Conservation (phyloP, 1,140 invertebrate species). For the Luehdorfia chinensis region DNA sequence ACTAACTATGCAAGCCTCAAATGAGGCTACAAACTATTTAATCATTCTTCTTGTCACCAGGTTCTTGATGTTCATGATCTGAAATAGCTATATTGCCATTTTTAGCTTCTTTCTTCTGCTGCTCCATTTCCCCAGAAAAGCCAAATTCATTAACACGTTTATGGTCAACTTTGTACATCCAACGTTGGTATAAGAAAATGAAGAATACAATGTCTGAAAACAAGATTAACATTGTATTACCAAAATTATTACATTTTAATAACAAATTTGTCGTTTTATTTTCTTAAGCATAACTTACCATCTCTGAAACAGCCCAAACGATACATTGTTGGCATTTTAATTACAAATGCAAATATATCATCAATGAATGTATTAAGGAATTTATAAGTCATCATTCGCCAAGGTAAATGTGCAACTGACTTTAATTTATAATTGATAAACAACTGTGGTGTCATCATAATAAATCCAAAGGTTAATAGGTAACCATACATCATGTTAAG, state of each 20-base stretch:
- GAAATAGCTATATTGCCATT: slow-evolving; percentile 56
- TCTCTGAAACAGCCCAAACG: slow-evolving; percentile 97
- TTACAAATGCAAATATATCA: slow-evolving; percentile 99
- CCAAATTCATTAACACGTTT: slow-evolving; percentile 98
- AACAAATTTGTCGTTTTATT: not conserved
- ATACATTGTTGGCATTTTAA: slow-evolving; percentile 99
- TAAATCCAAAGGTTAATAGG: slow-evolving; percentile 98
- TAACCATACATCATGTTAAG: slow-evolving; percentile 99
- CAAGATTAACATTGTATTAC: slow-evolving; percentile 19
- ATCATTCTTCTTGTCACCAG: slow-evolving; percentile 71
- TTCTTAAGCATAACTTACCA: slow-evolving; percentile 78
- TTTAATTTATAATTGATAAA: slow-evolving; percentile 99
- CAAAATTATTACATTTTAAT: not conserved
- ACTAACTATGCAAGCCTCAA: slow-evolving; percentile 7
- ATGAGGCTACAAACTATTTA: slow-evolving; percentile 28
- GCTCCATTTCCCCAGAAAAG: slow-evolving; percentile 86
- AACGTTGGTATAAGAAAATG: slow-evolving; percentile 98
- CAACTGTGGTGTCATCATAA: slow-evolving; percentile 99
- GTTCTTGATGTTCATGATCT: slow-evolving; percentile 34
- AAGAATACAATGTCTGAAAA: slow-evolving; percentile 97
- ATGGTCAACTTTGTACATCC: slow-evolving; percentile 98
- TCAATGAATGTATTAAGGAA: slow-evolving; percentile 99
- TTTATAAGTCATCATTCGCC: slow-evolving; percentile 99
- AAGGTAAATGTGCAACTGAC: slow-evolving; percentile 98
- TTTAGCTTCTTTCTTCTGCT: slow-evolving; percentile 60